Percentiles rank a stretch among this genome's conserved stretches.
These are phyloP conservation scores for Aegotheles bennettii DNA, from an alignment of 2,113 vertebrate genomes.

Conservation along the genomic window DNA sequence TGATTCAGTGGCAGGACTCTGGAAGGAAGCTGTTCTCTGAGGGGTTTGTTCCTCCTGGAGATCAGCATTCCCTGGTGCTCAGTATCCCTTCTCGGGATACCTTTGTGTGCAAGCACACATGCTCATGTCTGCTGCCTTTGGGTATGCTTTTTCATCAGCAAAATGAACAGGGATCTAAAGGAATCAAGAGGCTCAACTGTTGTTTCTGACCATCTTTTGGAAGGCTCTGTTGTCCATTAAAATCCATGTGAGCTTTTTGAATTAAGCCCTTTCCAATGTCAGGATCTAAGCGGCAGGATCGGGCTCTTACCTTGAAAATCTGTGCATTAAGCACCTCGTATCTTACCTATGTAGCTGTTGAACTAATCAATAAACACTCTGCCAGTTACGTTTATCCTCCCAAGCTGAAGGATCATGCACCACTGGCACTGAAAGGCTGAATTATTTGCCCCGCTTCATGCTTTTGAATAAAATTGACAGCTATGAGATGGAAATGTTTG, in stretches of 20 bases:
- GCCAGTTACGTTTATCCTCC: neutral
- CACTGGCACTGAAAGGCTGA: conserved; percentile 27
- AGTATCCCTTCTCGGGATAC: neutral
- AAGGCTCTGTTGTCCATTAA: neutral
- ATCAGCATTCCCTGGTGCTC: rapidly evolving
- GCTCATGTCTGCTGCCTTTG: neutral
- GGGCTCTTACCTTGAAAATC: neutral
- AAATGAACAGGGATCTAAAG: neutral
- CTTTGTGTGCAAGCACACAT: neutral
- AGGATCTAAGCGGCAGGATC: neutral
- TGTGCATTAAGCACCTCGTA: neutral
- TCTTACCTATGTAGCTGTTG: neutral
- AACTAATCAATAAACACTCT: neutral
- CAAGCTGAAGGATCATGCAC: neutral
- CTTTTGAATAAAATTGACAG: conserved; percentile 46
- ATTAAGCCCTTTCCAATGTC: neutral
- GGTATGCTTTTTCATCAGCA: neutral
- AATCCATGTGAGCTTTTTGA: neutral
- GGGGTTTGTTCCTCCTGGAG: neutral
- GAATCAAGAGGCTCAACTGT: neutral
- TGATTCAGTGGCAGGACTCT: neutral
- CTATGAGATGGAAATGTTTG: conserved; percentile 24
- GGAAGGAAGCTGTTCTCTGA: neutral
- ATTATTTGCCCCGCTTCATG: neutral
- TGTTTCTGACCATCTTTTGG: neutral